Conservation (phyloP, 2,797 vertebrate genomes). For the Yasuhikotakia modesta region DNA sequence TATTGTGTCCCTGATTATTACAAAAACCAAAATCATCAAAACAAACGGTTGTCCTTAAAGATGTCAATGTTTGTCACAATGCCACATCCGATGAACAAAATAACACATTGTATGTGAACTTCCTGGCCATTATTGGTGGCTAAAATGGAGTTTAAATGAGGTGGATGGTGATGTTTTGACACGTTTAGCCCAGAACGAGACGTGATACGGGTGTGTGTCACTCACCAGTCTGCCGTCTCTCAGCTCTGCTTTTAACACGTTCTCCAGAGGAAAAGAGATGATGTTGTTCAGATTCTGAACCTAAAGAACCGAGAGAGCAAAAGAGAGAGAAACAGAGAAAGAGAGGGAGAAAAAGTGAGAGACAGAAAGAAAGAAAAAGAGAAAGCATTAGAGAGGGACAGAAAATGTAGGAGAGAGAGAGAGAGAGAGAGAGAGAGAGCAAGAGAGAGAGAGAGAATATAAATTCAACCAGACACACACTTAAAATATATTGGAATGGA, state of each 20-base stretch:
- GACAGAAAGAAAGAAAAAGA: too few relatives aligned
- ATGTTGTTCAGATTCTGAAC: slow-evolving; percentile 97
- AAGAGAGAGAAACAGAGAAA: too few relatives aligned
- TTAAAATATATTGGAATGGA: neutral
- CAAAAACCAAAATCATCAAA: slow-evolving; percentile 23
- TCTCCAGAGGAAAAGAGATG: slow-evolving; percentile 94
- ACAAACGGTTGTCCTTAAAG: neutral
- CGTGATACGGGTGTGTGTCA: slow-evolving; percentile 9
- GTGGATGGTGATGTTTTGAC: neutral
- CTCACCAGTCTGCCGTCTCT: slow-evolving; percentile 90
- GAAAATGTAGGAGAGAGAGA: too few relatives aligned
- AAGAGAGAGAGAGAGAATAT: slow-evolving; percentile 21
- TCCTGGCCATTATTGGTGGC: neutral
- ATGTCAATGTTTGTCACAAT: neutral
- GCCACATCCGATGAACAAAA: neutral
- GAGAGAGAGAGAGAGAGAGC: too few relatives aligned
- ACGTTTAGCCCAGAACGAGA: neutral
- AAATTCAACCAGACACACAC: slow-evolving; percentile 5
- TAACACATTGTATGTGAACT: neutral
- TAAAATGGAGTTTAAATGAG: neutral
- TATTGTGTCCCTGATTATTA: neutral
- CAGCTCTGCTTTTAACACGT: slow-evolving; percentile 89
- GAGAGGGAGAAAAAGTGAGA: too few relatives aligned
- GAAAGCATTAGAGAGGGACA: too few relatives aligned
- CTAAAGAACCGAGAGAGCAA: slow-evolving; percentile 69